Evolutionary conservation across 2,113 vertebrate species (phyloP).

Genomic region (Salminus brasiliensis): DNA sequence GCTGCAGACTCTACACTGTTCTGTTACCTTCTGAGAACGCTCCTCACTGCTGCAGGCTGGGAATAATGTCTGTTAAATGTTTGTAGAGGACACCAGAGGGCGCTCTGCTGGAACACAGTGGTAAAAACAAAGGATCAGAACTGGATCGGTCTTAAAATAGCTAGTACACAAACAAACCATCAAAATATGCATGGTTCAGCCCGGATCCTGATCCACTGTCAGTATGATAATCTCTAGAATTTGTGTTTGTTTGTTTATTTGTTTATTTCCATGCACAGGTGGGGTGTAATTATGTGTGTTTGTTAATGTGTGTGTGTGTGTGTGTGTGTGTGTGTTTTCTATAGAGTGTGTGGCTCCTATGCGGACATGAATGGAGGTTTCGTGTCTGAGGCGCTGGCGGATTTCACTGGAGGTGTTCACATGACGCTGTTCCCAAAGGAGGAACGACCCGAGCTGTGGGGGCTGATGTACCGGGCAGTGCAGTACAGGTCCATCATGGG

Average conservation of each 20-base stretch:
- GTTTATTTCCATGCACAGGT: neutral
- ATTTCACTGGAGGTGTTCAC: slow-evolving; percentile 87
- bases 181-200: too few species aligned
- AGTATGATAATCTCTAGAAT: too few species aligned
- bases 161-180: too few species aligned
- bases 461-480: slow-evolving; percentile 73
- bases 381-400: slow-evolving; percentile 83
- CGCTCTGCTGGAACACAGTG: too few species aligned
- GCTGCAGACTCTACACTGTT: too few species aligned
- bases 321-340: slow-evolving; percentile 18
- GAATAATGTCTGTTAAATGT: too few species aligned
- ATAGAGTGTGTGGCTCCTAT: slow-evolving; percentile 86
- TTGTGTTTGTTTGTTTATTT: neutral
- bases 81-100: too few species aligned
- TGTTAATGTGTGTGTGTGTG: slow-evolving; percentile 15
- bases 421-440: slow-evolving; percentile 68
- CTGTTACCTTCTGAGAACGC: too few species aligned
- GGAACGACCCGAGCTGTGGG: slow-evolving; percentile 74
- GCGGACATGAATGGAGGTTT: slow-evolving; percentile 79
- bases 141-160: neutral
- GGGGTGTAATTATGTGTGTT: neutral
- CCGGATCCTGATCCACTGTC: too few species aligned
- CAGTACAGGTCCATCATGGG: slow-evolving; percentile 77
- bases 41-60: too few species aligned
- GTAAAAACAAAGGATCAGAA: too few species aligned